Percentiles rank a stretch among this genome's conserved stretches.
These are phyloP conservation scores for Trichogramma evanescens DNA, from an alignment of 2,888 invertebrate species.

Conservation along the genomic window DNA sequence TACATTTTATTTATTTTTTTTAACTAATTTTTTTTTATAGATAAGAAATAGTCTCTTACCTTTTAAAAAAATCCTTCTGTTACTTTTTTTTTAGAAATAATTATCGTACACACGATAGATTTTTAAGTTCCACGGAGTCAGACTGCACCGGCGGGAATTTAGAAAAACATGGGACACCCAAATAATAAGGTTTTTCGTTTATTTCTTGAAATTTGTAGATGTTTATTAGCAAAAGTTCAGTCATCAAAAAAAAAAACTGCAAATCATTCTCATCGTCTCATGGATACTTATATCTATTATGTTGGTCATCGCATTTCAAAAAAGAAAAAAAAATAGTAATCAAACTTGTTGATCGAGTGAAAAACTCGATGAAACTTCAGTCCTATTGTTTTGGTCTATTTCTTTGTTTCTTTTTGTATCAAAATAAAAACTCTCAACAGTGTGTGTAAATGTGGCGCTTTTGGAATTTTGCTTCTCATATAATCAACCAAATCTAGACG, in stretches of 20 bases:
- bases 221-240: neutral
- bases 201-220: constrained; percentile 15
- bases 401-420: no score
- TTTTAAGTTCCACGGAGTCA: constrained; percentile 19
- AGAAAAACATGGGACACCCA: constrained; percentile 9
- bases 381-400: no score
- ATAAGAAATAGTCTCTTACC: no score
- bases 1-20: no score
- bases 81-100: constrained; percentile 19
- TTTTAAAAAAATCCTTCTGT: constrained; percentile 6
- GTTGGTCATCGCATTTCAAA: constrained; percentile 6
- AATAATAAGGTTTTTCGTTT: constrained; percentile 13
- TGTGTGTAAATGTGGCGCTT: no score
- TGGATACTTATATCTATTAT: neutral
- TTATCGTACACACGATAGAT: constrained; percentile 16
- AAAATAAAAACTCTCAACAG: no score
- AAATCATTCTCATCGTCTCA: constrained; percentile 8
- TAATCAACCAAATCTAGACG: no score
- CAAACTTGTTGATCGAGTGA: no score
- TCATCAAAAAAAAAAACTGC: constrained; percentile 3
- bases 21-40: no score
- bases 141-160: constrained; percentile 14
- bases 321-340: no score
- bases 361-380: no score
- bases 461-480: no score